Evolutionary conservation across 2,797 vertebrate genomes (phyloP).

Genomic region (Melanotaenia nigrans): DNA sequence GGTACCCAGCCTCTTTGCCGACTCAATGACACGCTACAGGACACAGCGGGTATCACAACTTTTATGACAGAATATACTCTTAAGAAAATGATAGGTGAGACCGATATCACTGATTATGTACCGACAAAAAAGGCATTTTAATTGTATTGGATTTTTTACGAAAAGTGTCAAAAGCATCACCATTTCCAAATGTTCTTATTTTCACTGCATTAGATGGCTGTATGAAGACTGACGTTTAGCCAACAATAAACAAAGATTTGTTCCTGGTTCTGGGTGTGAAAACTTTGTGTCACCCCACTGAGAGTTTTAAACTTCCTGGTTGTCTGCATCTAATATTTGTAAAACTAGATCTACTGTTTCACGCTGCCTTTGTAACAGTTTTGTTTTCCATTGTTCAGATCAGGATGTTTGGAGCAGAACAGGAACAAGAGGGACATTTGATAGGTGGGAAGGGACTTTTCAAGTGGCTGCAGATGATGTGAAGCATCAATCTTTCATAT

Average conservation of each 20-base stretch:
- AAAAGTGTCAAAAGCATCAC: background rate
- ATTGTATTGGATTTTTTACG: conserved; percentile 8
- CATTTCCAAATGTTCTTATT: conserved; percentile 4
- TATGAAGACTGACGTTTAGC: background rate
- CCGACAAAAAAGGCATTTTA: conserved; percentile 1
- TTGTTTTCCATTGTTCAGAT: conserved; percentile 41
- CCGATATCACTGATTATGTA: background rate
- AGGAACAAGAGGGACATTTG: conserved; percentile 65
- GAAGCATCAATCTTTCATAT: conserved; percentile 85
- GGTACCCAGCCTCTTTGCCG: background rate
- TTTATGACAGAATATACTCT: background rate
- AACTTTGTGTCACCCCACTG: background rate
- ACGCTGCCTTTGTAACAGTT: conserved; percentile 14
- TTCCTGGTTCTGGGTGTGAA: background rate
- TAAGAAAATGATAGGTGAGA: background rate
- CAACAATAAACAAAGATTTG: background rate
- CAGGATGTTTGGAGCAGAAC: conserved; percentile 49
- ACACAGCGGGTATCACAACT: background rate
- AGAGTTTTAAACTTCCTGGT: background rate
- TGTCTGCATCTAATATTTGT: background rate
- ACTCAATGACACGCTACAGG: background rate
- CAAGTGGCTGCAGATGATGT: conserved; percentile 71
- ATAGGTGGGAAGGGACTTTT: conserved; percentile 60
- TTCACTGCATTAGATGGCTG: background rate
- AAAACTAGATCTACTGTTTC: background rate